Evolutionary conservation across 2,797 vertebrate genomes (phyloP).

Genomic region (Amniataba percoides): DNA sequence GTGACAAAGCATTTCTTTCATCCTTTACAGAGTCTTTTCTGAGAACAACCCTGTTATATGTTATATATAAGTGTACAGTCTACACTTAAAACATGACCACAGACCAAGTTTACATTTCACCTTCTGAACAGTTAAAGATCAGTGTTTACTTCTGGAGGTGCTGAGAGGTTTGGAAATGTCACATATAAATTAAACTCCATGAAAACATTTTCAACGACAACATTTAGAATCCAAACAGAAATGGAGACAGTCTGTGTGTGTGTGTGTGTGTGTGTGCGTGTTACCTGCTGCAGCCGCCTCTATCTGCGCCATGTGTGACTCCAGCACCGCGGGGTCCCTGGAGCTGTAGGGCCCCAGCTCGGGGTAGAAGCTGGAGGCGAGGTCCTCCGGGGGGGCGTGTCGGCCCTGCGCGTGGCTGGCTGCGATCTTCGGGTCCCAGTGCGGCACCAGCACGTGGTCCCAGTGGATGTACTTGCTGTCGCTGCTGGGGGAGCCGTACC

Average conservation of each 20-base stretch:
- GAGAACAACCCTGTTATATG: background rate
- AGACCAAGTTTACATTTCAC: background rate
- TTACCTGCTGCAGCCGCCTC: conserved; percentile 89
- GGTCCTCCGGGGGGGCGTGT: conserved; percentile 90
- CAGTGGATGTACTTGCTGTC: conserved; percentile 90
- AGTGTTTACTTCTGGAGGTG: too few relatives aligned
- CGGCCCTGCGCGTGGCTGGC: conserved; percentile 90
- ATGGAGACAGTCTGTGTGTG: background rate
- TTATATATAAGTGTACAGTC: too few relatives aligned
- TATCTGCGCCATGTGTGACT: conserved; percentile 91
- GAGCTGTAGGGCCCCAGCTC: conserved; percentile 92
- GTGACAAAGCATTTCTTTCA: too few relatives aligned
- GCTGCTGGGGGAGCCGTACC: conserved; percentile 89
- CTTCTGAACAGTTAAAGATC: too few relatives aligned
- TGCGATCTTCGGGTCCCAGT: conserved; percentile 95
- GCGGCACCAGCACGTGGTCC: conserved; percentile 92
- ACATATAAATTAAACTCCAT: background rate
- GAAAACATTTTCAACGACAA: background rate
- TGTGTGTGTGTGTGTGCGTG: background rate
- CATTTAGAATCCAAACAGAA: background rate
- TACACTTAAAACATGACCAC: too few relatives aligned
- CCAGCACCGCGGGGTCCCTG: conserved; percentile 88
- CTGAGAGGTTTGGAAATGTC: background rate
- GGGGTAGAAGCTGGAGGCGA: conserved; percentile 91
- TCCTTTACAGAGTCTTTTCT: background rate